These are phyloP conservation scores for Chrysotoxum bicinctum DNA, from an alignment of 2,888 invertebrate species.

Conservation along the genomic window DNA sequence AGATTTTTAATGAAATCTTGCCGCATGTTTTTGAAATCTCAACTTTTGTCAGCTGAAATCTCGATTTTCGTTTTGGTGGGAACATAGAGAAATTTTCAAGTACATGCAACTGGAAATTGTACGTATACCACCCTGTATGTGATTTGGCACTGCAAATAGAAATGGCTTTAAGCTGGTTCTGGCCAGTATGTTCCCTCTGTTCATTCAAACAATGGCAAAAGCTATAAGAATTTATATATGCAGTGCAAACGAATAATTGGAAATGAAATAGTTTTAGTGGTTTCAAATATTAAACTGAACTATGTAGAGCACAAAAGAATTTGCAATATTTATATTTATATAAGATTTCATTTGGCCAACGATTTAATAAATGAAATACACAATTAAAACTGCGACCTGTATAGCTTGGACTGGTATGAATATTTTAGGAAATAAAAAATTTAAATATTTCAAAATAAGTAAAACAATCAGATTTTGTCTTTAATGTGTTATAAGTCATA, in stretches of 20 bases:
- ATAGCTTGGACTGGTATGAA: too few species aligned
- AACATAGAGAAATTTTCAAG: too few species aligned
- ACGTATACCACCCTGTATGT: background rate
- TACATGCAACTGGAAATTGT: too few species aligned
- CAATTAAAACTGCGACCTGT: too few species aligned
- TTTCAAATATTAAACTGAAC: background rate
- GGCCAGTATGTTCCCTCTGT: background rate
- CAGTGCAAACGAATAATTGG: conserved; percentile 56
- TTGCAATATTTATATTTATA: background rate
- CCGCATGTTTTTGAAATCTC: too few species aligned
- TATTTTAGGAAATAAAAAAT: background rate
- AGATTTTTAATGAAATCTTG: too few species aligned
- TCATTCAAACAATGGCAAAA: background rate
- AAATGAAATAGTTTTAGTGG: conserved; percentile 59
- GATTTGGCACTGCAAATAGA: background rate
- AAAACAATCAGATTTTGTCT: too few species aligned
- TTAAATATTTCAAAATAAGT: too few species aligned
- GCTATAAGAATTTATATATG: conserved; percentile 10
- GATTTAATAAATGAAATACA: background rate
- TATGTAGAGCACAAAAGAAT: background rate
- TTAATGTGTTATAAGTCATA: too few species aligned
- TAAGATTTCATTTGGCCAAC: background rate
- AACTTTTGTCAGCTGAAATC: too few species aligned
- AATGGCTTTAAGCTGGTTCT: background rate
- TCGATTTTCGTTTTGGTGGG: too few species aligned